Conservation (phyloP, 2,888 invertebrate genomes). For the Megamerina dolium region DNA sequence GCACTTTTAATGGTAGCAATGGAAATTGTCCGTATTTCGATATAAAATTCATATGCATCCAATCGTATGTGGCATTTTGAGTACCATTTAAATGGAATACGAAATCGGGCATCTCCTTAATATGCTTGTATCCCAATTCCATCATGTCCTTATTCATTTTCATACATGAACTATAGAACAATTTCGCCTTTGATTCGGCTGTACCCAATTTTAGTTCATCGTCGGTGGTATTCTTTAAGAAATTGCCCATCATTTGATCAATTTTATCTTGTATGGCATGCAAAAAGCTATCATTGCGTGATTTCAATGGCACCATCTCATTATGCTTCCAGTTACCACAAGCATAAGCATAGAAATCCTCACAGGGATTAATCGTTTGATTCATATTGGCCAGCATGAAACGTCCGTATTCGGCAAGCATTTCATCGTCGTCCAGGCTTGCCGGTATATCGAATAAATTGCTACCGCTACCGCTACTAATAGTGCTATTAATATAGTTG, state of each 20-base stretch:
- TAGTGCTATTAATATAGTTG: neutral
- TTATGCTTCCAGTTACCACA: slow-evolving; percentile 39
- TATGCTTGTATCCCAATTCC: slow-evolving; percentile 24
- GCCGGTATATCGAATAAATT: slow-evolving; percentile 26
- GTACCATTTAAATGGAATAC: slow-evolving; percentile 1
- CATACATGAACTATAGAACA: slow-evolving; percentile 33
- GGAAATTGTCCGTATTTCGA: slow-evolving; percentile 33
- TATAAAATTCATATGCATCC: slow-evolving; percentile 38
- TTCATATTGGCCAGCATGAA: slow-evolving; percentile 39
- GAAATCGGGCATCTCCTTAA: slow-evolving; percentile 22
- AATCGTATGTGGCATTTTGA: slow-evolving; percentile 27
- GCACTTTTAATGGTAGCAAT: slow-evolving; percentile 31
- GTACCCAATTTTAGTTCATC: slow-evolving; percentile 18
- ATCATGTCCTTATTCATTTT: slow-evolving; percentile 28
- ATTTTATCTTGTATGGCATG: slow-evolving; percentile 33
- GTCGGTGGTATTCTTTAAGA: slow-evolving; percentile 30
- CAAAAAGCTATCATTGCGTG: slow-evolving; percentile 33
- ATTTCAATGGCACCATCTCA: slow-evolving; percentile 23
- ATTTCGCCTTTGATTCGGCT: slow-evolving; percentile 35
- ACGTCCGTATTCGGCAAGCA: slow-evolving; percentile 31
- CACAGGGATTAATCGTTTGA: slow-evolving; percentile 36
- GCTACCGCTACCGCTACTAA: neutral
- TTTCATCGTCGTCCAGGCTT: slow-evolving; percentile 27
- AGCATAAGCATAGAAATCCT: slow-evolving; percentile 41
- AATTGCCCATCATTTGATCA: slow-evolving; percentile 28